These are phyloP conservation scores for Conus betulinus DNA, from an alignment of 1,140 invertebrate species.

Conservation along the genomic window DNA sequence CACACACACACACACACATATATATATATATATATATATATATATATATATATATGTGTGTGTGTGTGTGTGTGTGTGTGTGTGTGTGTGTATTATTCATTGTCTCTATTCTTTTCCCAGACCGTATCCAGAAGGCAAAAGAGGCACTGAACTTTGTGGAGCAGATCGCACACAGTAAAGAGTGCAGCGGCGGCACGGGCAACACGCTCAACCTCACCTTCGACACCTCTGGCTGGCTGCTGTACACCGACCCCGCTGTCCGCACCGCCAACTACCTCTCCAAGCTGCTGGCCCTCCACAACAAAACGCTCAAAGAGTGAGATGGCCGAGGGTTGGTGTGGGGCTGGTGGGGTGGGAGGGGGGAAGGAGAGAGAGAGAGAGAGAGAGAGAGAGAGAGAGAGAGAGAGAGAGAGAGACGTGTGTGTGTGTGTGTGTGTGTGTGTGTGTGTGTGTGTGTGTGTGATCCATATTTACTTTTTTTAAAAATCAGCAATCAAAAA, in stretches of 20 bases:
- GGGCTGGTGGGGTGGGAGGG: too few relatives aligned
- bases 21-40: too few relatives aligned
- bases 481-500: background rate
- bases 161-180: constrained; percentile 42
- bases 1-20: too few relatives aligned
- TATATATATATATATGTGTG: too few relatives aligned
- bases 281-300: constrained; percentile 39
- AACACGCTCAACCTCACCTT: constrained; percentile 53
- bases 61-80: too few relatives aligned
- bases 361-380: background rate
- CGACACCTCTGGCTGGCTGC: constrained; percentile 56
- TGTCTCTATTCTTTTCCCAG: background rate
- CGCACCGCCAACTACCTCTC: constrained; percentile 96
- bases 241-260: constrained; percentile 86
- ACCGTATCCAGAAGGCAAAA: constrained; percentile 46
- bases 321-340: too few relatives aligned
- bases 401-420: too few relatives aligned
- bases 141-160: constrained; percentile 68
- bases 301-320: background rate
- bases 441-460: constrained; percentile 6
- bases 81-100: too few relatives aligned
- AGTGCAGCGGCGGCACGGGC: constrained; percentile 64
- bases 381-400: too few relatives aligned
- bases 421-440: background rate
- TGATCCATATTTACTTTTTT: background rate